A percentile compares a stretch with the other conserved stretches of the same genome.
phyloP scores from a whole-genome alignment of 2,797 vertebrate genomes.

The Spinus olivaceus region DNA sequence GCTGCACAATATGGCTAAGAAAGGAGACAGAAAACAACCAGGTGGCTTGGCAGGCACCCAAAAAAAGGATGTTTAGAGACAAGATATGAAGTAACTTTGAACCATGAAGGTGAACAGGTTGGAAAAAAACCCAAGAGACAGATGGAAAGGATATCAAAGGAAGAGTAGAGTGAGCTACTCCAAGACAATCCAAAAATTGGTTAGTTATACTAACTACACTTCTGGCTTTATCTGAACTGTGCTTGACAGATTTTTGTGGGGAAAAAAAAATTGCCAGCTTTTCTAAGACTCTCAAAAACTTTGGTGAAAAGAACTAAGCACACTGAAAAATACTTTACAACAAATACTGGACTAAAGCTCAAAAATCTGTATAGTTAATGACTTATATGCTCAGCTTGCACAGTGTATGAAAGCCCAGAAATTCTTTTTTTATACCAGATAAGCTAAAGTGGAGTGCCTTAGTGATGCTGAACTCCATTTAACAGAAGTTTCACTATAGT shows the following conservation, averaged over 20 bases:
- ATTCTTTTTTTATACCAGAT: neutral
- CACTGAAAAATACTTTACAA: neutral
- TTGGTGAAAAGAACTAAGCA: neutral
- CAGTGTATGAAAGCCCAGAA: neutral
- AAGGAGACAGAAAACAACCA: neutral
- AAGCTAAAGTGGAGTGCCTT: neutral
- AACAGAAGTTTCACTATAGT: neutral
- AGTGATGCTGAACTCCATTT: neutral
- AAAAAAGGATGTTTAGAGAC: neutral
- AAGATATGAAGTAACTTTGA: conserved; percentile 23
- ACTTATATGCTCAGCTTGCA: neutral
- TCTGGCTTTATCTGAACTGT: neutral
- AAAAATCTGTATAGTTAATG: neutral
- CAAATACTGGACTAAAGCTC: neutral
- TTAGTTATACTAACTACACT: neutral
- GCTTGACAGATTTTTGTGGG: neutral
- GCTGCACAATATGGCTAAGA: neutral
- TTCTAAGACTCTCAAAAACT: neutral
- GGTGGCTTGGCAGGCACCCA: conserved; percentile 26
- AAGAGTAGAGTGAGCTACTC: neutral
- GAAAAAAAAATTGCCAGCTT: neutral
- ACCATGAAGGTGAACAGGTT: neutral
- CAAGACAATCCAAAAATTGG: neutral
- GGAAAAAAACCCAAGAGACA: neutral
- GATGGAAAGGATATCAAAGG: neutral